Percentiles rank a stretch among this genome's conserved stretches.
Evolutionary conservation across 1,140 invertebrate species (phyloP).

Genomic region (Eciton burchellii): DNA sequence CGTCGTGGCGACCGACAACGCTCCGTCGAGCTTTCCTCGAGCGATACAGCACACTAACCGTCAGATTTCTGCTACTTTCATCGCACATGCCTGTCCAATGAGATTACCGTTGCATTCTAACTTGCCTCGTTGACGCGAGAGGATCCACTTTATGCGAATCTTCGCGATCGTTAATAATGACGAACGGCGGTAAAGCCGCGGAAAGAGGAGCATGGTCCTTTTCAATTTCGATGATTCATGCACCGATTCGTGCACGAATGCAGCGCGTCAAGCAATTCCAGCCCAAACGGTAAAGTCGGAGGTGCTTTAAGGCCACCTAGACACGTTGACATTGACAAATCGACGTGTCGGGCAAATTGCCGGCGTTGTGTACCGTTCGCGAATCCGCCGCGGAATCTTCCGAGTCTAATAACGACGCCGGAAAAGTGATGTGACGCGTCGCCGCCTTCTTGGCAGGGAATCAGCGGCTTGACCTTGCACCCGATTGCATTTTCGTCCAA

Average conservation of each 20-base stretch:
- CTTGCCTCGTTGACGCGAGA: background rate
- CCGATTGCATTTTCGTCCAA: conserved; percentile 72
- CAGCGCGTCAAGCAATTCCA: conserved; percentile 38
- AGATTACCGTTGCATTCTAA: background rate
- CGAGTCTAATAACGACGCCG: conserved; percentile 50
- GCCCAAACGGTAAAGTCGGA: conserved; percentile 7
- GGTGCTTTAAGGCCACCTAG: conserved; percentile 54
- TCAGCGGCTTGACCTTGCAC: conserved; percentile 73
- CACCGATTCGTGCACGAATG: conserved; percentile 15
- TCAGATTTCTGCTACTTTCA: background rate
- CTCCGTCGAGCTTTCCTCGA: background rate
- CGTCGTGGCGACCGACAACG: background rate
- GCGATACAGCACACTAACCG: too few relatives aligned
- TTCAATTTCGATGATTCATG: conserved; percentile 55
- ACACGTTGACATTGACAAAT: conserved; percentile 66
- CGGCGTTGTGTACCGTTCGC: conserved; percentile 17
- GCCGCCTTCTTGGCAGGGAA: conserved; percentile 65
- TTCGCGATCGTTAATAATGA: conserved; percentile 10
- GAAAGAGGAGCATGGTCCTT: conserved; percentile 22
- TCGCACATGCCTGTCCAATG: too few relatives aligned
- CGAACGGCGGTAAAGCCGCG: conserved; percentile 24
- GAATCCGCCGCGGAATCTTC: conserved; percentile 53
- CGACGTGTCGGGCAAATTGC: conserved; percentile 62
- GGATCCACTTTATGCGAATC: background rate
- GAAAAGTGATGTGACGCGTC: conserved; percentile 24